phyloP scores from a whole-genome alignment of 2,888 invertebrate species.

The Loripinus fragilis region DNA sequence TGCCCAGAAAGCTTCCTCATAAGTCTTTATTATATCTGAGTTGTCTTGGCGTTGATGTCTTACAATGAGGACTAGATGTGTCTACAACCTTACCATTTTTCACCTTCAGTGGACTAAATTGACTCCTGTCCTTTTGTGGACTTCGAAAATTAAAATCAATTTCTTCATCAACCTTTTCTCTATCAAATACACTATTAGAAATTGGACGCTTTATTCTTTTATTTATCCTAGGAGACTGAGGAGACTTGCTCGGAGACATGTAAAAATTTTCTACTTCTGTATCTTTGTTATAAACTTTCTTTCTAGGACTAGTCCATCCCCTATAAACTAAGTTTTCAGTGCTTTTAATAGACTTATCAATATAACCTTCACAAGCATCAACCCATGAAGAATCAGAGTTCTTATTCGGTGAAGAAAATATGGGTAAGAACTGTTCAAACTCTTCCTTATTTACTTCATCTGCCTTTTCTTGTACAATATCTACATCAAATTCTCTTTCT shows the following conservation, averaged over 20 bases:
- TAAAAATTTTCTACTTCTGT: neutral
- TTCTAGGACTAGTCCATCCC: slow-evolving; percentile 41
- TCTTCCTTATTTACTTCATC: slow-evolving; percentile 31
- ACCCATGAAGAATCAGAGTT: slow-evolving; percentile 72
- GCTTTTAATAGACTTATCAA: slow-evolving; percentile 56
- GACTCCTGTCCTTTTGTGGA: slow-evolving; percentile 60
- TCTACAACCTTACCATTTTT: slow-evolving; percentile 33
- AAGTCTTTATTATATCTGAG: neutral
- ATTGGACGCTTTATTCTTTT: neutral
- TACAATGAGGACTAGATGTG: neutral
- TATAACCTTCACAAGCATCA: slow-evolving; percentile 69
- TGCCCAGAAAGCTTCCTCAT: neutral
- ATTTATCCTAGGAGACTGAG: neutral
- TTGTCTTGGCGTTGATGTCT: slow-evolving; percentile 32
- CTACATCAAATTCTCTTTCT: slow-evolving; percentile 65
- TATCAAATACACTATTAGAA: slow-evolving; percentile 8
- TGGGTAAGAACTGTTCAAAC: slow-evolving; percentile 31
- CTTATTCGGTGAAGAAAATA: slow-evolving; percentile 71
- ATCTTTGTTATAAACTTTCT: slow-evolving; percentile 1
- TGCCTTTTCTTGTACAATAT: slow-evolving; percentile 27
- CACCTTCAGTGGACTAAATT: slow-evolving; percentile 48
- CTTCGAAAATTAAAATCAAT: slow-evolving; percentile 69
- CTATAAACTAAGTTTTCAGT: slow-evolving; percentile 21
- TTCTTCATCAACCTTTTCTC: slow-evolving; percentile 62
- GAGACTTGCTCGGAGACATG: neutral